phyloP scores from a whole-genome alignment of 2,113 vertebrate genomes.

The Nerophis ophidion region DNA sequence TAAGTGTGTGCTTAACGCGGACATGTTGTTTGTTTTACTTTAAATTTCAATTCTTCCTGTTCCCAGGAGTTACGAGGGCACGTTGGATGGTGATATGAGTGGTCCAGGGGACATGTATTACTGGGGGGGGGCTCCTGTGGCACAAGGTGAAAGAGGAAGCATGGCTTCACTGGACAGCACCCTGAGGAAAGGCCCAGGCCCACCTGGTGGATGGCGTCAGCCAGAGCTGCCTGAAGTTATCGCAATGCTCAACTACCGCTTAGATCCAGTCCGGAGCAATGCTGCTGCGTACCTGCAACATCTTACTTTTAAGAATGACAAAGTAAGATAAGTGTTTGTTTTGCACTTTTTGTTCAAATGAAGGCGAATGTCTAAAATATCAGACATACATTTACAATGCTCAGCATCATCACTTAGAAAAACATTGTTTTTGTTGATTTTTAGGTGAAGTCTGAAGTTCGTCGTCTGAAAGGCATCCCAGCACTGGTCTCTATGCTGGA shows the following conservation, averaged over 20 bases:
- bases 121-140: conserved; percentile 80
- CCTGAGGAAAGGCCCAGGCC: conserved; percentile 75
- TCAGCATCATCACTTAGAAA: not conserved
- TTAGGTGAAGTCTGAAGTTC: conserved; percentile 89
- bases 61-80: conserved; percentile 88
- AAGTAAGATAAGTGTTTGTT: conserved; percentile 54
- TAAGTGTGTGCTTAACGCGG: conserved; percentile 38
- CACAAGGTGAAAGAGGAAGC: conserved; percentile 87
- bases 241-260: conserved; percentile 89
- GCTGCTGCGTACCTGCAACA: conserved; percentile 94
- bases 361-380: not conserved
- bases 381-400: not conserved
- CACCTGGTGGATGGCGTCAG: conserved; percentile 78
- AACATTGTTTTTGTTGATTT: not conserved
- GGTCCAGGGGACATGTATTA: conserved; percentile 80
- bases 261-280: conserved; percentile 90
- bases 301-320: conserved; percentile 92
- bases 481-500: conserved; percentile 90
- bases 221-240: conserved; percentile 95
- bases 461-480: conserved; percentile 89
- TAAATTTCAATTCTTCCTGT: not conserved
- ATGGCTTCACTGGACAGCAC: conserved; percentile 92
- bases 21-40: not conserved
- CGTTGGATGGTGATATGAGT: conserved; percentile 83
- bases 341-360: not conserved